phyloP scores from a whole-genome alignment of 2,888 invertebrate species.

The Eurois occulta region DNA sequence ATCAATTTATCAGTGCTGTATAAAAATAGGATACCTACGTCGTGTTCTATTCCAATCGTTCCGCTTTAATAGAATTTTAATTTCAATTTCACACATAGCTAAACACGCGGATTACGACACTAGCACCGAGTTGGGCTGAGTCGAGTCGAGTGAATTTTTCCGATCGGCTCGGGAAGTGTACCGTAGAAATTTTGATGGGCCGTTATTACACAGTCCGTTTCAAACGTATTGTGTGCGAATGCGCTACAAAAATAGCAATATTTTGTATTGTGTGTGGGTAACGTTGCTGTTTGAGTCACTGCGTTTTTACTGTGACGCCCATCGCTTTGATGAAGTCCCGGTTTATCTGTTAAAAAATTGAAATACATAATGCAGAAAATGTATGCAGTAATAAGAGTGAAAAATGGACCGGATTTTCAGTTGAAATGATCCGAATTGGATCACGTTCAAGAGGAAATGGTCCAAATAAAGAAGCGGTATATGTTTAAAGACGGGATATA shows the following conservation, averaged over 20 bases:
- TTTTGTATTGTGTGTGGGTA: slow-evolving; percentile 72
- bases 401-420: slow-evolving; percentile 54
- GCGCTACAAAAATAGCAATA: slow-evolving; percentile 76
- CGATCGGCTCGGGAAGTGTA: slow-evolving; percentile 84
- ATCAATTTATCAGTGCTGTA: slow-evolving; percentile 70
- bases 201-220: slow-evolving; percentile 88
- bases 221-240: slow-evolving; percentile 85
- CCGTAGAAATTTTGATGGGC: slow-evolving; percentile 87
- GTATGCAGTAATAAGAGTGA: slow-evolving; percentile 32
- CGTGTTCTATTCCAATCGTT: slow-evolving; percentile 79
- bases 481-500: slow-evolving; percentile 6
- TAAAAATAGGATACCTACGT: slow-evolving; percentile 69
- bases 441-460: slow-evolving; percentile 46
- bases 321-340: slow-evolving; percentile 68
- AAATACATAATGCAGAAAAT: slow-evolving; percentile 59
- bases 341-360: slow-evolving; percentile 64
- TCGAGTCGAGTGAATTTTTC: slow-evolving; percentile 82
- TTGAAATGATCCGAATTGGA: slow-evolving; percentile 38
- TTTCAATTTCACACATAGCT: slow-evolving; percentile 88
- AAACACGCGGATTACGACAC: slow-evolving; percentile 83
- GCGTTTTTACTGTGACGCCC: slow-evolving; percentile 65
- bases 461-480: slow-evolving; percentile 31
- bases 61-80: slow-evolving; percentile 87
- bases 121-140: slow-evolving; percentile 64
- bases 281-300: slow-evolving; percentile 59